Conservation (phyloP, 1,140 invertebrate genomes). For the Hypsibius dujardini region DNA sequence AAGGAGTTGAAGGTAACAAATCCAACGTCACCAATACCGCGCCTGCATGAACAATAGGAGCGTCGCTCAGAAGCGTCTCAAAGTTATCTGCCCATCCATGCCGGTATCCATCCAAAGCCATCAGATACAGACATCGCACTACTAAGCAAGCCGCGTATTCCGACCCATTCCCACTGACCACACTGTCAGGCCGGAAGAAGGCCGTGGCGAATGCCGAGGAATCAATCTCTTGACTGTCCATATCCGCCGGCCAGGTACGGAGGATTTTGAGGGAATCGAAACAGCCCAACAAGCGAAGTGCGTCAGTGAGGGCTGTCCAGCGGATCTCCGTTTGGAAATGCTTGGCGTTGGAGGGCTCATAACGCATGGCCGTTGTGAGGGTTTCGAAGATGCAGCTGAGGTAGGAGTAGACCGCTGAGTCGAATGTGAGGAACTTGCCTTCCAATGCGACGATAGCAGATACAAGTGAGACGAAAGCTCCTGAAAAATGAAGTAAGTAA, state of each 20-base stretch:
- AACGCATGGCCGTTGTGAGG: constrained; percentile 87
- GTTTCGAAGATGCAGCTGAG: constrained; percentile 82
- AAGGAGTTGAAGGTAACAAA: constrained; percentile 62
- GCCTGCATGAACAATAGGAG: constrained; percentile 80
- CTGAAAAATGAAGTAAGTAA: no score
- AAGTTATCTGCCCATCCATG: constrained; percentile 43
- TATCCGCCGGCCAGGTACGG: not conserved
- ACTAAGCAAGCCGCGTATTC: constrained; percentile 46
- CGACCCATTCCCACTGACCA: constrained; percentile 3
- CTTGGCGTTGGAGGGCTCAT: constrained; percentile 95
- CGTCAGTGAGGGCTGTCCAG: constrained; percentile 74
- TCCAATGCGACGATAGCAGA: constrained; percentile 54
- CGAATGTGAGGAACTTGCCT: constrained; percentile 32
- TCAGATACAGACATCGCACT: constrained; percentile 66
- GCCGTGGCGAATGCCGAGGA: not conserved
- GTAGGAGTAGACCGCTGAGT: not conserved
- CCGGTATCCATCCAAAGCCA: constrained; percentile 58
- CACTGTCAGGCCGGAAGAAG: not conserved
- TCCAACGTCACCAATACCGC: constrained; percentile 85
- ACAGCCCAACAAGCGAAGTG: constrained; percentile 70
- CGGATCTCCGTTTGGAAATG: constrained; percentile 47
- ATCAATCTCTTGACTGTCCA: not conserved
- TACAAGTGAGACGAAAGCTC: no score
- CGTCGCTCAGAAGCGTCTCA: constrained; percentile 33
- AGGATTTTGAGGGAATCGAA: constrained; percentile 38